phyloP scores from a whole-genome alignment of 2,797 vertebrate species.

The Diglossa cyanea region DNA sequence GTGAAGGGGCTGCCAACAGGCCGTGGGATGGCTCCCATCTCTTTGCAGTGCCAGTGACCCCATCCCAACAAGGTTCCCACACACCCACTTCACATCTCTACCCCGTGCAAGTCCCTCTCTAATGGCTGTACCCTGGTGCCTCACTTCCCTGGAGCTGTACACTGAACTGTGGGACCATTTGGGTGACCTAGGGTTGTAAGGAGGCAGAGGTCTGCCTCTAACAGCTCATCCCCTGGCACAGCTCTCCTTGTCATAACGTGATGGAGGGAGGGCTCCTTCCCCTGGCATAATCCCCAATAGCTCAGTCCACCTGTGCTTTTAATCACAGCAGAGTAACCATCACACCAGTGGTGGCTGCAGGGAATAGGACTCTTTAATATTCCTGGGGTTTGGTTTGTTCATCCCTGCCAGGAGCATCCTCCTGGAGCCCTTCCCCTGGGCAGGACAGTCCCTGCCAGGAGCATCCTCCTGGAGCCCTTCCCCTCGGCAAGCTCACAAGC shows the following conservation, averaged over 20 bases:
- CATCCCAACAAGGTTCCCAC: not conserved
- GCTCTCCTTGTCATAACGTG: not conserved
- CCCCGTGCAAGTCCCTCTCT: not conserved
- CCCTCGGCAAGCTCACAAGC: accelerated
- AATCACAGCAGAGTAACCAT: not conserved
- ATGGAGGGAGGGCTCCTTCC: not conserved
- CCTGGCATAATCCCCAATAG: accelerated
- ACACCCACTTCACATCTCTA: not conserved
- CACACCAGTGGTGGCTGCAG: accelerated
- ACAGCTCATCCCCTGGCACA: not conserved
- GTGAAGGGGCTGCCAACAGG: not conserved
- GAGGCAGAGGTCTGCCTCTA: not conserved
- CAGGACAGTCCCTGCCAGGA: accelerated
- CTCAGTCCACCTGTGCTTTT: not conserved
- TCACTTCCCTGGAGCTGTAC: not conserved
- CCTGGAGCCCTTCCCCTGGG: not conserved
- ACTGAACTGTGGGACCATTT: not conserved
- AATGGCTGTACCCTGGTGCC: not conserved
- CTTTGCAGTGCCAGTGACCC: not conserved
- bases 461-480: not conserved
- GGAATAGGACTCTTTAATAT: not conserved
- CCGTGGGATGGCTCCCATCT: not conserved
- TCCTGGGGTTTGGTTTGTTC: not conserved
- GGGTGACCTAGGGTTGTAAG: not conserved
- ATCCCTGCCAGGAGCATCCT: not conserved